Evolutionary conservation across 2,113 vertebrate species (phyloP).

Genomic region (Sapajus apella): DNA sequence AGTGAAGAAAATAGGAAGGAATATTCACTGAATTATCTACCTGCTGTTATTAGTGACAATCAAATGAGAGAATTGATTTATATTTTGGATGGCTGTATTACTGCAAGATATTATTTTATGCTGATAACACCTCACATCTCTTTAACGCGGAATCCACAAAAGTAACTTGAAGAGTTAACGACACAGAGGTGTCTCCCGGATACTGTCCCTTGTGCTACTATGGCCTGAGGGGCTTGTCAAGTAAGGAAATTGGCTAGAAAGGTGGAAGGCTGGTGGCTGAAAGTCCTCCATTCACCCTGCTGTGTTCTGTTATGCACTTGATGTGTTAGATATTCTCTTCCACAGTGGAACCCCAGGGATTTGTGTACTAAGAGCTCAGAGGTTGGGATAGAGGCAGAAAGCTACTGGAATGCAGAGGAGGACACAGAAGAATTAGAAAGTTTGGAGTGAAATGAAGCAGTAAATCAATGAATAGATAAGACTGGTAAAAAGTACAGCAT

Average conservation of each 20-base stretch:
- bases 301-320: slow-evolving; percentile 20
- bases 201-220: background rate
- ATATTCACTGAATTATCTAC: background rate
- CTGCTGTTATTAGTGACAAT: background rate
- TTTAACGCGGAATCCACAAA: background rate
- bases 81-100: slow-evolving; percentile 22
- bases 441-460: slow-evolving; percentile 44
- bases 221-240: background rate
- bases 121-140: background rate
- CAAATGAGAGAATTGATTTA: background rate
- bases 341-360: background rate
- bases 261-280: background rate
- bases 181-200: background rate
- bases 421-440: background rate
- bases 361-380: slow-evolving; percentile 36
- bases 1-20: background rate
- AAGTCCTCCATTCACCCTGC: slow-evolving; percentile 16
- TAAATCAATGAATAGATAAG: slow-evolving; percentile 20
- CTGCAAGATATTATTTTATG: slow-evolving; percentile 17
- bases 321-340: slow-evolving; percentile 48
- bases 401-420: background rate
- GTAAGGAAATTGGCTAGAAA: background rate
- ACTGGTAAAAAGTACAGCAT: background rate
- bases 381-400: slow-evolving; percentile 11
- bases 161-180: slow-evolving; percentile 26